phyloP scores from a whole-genome alignment of 2,888 invertebrate genomes.

The Odontothrips loti region DNA sequence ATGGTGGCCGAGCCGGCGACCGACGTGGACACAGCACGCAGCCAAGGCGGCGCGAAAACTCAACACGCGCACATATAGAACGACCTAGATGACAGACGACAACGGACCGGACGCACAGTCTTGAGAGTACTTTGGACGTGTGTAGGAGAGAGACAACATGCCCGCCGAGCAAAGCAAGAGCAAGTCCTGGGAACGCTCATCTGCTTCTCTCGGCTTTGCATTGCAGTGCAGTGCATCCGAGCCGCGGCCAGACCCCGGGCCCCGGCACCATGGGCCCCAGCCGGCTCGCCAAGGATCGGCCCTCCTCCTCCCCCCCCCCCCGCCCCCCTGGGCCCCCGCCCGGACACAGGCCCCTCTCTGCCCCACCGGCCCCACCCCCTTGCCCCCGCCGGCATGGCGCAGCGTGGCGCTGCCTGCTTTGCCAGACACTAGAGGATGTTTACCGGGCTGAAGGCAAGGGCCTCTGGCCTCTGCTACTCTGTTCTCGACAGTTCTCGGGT shows the following conservation, averaged over 20 bases:
- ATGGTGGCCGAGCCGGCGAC: too few species aligned
- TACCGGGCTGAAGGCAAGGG: neutral
- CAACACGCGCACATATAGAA: too few species aligned
- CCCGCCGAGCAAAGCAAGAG: too few species aligned
- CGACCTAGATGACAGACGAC: too few species aligned
- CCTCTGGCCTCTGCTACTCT: too few species aligned
- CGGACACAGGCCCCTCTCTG: neutral
- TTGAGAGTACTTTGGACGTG: too few species aligned
- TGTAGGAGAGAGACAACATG: too few species aligned
- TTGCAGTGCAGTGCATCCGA: neutral
- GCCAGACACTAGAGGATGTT: conserved; percentile 26
- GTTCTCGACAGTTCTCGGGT: too few species aligned
- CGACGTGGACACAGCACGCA: too few species aligned
- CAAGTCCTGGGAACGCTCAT: conserved; percentile 8
- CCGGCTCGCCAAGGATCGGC: neutral
- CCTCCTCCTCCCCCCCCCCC: neutral
- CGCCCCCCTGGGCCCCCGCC: neutral
- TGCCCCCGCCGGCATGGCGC: neutral
- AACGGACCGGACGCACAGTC: too few species aligned
- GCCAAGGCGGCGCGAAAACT: too few species aligned
- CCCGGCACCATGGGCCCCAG: neutral
- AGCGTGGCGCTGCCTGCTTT: neutral
- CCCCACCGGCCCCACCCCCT: neutral
- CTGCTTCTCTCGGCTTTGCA: neutral
- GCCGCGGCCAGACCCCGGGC: neutral